Base-by-base conservation (phyloP, 2,888 invertebrate species). In the Uloborus plumipes region DNA sequence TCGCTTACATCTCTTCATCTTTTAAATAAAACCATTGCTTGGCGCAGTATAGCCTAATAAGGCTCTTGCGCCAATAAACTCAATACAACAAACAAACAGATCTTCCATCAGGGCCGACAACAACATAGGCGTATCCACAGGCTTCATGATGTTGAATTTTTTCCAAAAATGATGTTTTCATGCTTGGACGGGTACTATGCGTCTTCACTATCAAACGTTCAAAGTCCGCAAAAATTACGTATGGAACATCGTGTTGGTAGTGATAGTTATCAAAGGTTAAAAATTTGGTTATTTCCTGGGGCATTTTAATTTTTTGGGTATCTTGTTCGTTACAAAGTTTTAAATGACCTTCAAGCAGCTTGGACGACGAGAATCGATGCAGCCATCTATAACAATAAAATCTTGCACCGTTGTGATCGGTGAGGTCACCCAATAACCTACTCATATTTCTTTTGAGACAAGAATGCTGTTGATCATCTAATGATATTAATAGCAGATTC, bases 211-310 rank as follows among this genome's bases (percentile, higher is more conserved):
- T n/a, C n/a, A n/a, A n/a, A n/a, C n/a, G 72, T 65, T 79, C 66
- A 51, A 79, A 79, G 51, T 72, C 72, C 6, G 72, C 70, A 39
- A 47, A 66, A n/a, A 66, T 69, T 47, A 53, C 61, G 31, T 26
- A 69, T 1, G 76, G 69, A n/a, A 76, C 59, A n/a, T 14, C 3
- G 0, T 55, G 20, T 39, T 78, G 31, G n/a, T 22, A 78, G 2
- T 64, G 4, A 1, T 16, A n/a, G 13, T 78, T 51, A 1, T 51
- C n/a, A 22, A 72, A 72, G 9, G 55, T 15, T 2, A 72, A 31
- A 18, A 22, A 49, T 31, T 51, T 53, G 15, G 1, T 72, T 62
- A 14, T n/a, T 20, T 58, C 51, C 16, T 13, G 49, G 14, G 59
- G 79, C 31, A 65, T 59, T 3, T 18, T 1, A 16, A 58, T 72